A percentile compares a stretch with the other conserved stretches of the same genome.
These are phyloP conservation scores for Silurus lanzhouensis DNA, from an alignment of 2,797 vertebrate genomes.

Conservation along the genomic window DNA sequence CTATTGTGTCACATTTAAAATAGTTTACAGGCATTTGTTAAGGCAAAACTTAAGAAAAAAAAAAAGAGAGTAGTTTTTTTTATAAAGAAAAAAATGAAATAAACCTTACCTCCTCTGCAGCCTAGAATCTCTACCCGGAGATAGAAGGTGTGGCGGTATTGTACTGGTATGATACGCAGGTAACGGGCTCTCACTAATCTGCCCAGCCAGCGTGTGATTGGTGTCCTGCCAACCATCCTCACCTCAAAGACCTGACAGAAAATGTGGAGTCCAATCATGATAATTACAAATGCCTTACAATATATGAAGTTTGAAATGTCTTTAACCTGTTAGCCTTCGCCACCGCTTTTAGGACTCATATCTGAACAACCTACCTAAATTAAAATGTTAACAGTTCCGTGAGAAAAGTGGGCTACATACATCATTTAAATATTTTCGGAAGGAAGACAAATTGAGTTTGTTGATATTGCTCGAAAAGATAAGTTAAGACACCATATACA, in stretches of 20 bases:
- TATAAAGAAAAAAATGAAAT: neutral
- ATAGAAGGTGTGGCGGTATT: constrained; percentile 76
- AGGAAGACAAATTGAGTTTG: too few species aligned
- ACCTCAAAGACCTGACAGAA: constrained; percentile 74
- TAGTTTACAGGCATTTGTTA: neutral
- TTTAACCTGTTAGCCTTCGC: neutral
- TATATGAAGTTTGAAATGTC: neutral
- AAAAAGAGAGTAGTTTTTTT: neutral
- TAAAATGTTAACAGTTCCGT: too few species aligned
- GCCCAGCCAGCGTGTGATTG: constrained; percentile 73
- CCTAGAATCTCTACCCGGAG: constrained; percentile 80
- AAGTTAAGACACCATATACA: neutral
- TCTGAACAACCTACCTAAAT: too few species aligned
- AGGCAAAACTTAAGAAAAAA: too few species aligned
- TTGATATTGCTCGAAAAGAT: too few species aligned
- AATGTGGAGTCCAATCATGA: neutral
- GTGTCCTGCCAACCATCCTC: constrained; percentile 70
- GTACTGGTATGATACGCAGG: constrained; percentile 77
- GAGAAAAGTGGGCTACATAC: too few species aligned
- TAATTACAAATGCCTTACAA: neutral
- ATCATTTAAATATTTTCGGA: too few species aligned
- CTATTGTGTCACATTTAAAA: neutral
- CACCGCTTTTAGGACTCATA: too few species aligned
- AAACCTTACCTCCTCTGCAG: constrained; percentile 72
- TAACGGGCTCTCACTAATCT: constrained; percentile 73